Percentiles rank a stretch among this genome's conserved stretches.
Evolutionary conservation across 2,888 invertebrate genomes (phyloP).

Genomic region (Augiades crinisus): DNA sequence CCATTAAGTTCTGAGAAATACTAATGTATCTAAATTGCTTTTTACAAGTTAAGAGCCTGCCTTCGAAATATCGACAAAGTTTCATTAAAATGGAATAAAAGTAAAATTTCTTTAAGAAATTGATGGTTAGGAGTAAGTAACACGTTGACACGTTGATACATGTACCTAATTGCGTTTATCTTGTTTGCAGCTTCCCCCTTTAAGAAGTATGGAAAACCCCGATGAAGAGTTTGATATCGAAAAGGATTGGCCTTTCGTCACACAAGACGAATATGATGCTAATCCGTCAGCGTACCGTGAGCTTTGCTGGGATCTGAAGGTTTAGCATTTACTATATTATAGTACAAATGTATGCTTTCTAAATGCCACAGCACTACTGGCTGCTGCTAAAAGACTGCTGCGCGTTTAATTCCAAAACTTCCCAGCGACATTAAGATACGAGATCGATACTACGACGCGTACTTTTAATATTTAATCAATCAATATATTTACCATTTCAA

Average conservation of each 20-base stretch:
- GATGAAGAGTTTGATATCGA: conserved; percentile 92
- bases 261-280: conserved; percentile 81
- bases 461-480: no score
- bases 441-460: conserved; percentile 97
- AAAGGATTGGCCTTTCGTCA: conserved; percentile 86
- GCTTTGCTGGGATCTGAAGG: conserved; percentile 94
- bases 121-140: background rate
- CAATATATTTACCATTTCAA: no score
- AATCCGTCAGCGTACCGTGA: conserved; percentile 89
- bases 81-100: no score
- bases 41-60: no score
- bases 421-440: conserved; percentile 98
- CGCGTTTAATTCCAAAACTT: conserved; percentile 96
- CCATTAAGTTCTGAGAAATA: no score
- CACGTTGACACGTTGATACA: background rate
- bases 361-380: conserved; percentile 94
- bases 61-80: no score
- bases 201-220: conserved; percentile 91
- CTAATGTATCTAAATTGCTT: no score
- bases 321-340: no score
- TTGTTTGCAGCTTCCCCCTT: conserved; percentile 83
- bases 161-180: background rate
- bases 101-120: no score
- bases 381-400: conserved; percentile 95
- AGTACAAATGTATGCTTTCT: conserved; percentile 96